Percentiles rank a stretch among this genome's conserved stretches.
phyloP scores from a whole-genome alignment of 2,797 vertebrate genomes.

The Benthosema pterotum region DNA sequence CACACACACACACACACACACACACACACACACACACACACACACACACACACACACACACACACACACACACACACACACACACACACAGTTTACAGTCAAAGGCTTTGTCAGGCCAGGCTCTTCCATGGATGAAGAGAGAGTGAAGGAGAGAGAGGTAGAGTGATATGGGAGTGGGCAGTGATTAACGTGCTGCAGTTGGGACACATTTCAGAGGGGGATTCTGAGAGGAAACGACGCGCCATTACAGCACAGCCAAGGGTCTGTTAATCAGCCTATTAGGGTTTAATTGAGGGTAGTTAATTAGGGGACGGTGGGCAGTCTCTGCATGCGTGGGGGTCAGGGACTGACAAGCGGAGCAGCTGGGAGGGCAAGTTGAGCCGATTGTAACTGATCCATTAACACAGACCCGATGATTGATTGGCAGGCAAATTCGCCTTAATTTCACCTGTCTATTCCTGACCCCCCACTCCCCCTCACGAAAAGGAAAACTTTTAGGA shows the following conservation, averaged over 20 bases:
- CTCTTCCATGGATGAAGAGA: not conserved
- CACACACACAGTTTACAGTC: too few relatives aligned
- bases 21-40: too few relatives aligned
- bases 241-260: slow-evolving; percentile 75
- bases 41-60: too few relatives aligned
- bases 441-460: slow-evolving; percentile 73
- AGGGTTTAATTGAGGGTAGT: slow-evolving; percentile 82
- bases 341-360: slow-evolving; percentile 61
- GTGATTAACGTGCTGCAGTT: slow-evolving; percentile 66
- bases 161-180: slow-evolving; percentile 25
- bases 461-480: slow-evolving; percentile 19
- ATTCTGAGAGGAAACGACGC: slow-evolving; percentile 72
- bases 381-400: slow-evolving; percentile 69
- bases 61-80: too few relatives aligned
- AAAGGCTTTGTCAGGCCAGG: slow-evolving; percentile 18
- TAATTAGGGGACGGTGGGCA: slow-evolving; percentile 77
- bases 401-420: slow-evolving; percentile 71
- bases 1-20: too few relatives aligned
- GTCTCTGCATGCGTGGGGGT: slow-evolving; percentile 52
- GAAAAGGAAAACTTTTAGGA: slow-evolving; percentile 49
- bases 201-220: slow-evolving; percentile 70
- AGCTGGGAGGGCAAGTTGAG: slow-evolving; percentile 72
- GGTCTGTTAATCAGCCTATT: slow-evolving; percentile 83
- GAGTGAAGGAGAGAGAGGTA: not conserved
- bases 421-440: slow-evolving; percentile 72